phyloP scores from a whole-genome alignment of 2,113 vertebrate species.

The Ariopsis seemanni region DNA sequence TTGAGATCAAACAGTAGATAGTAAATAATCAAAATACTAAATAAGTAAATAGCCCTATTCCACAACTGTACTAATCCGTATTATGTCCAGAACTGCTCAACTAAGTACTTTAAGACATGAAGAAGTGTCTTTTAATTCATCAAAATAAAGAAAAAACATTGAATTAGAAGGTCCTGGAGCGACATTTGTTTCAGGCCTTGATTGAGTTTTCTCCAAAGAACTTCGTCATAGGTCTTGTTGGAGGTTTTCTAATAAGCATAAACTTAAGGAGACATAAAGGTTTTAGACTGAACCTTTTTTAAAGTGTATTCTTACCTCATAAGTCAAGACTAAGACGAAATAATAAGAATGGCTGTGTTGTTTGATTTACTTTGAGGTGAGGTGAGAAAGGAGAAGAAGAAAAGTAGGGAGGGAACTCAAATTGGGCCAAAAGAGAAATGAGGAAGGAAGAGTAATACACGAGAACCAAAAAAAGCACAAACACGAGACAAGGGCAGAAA shows the following conservation, averaged over 20 bases:
- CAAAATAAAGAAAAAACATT: no score
- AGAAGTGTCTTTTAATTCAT: no score
- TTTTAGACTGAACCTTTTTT: neutral
- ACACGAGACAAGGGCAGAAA: neutral
- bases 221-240: neutral
- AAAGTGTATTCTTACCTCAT: neutral
- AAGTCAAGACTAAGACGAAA: neutral
- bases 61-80: no score
- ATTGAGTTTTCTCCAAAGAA: neutral
- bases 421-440: slow-evolving; percentile 6
- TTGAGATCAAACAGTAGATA: no score
- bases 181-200: no score
- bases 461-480: neutral
- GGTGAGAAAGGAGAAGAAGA: neutral
- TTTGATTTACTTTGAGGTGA: neutral
- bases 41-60: no score
- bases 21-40: no score
- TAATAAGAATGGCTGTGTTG: neutral
- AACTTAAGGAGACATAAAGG: neutral
- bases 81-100: no score
- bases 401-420: neutral
- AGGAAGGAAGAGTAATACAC: slow-evolving; percentile 11
- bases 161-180: no score
- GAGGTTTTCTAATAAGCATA: neutral
- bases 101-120: no score